Conservation (phyloP, 2,797 vertebrate species). For the Catamblyrhynchus diadema region DNA sequence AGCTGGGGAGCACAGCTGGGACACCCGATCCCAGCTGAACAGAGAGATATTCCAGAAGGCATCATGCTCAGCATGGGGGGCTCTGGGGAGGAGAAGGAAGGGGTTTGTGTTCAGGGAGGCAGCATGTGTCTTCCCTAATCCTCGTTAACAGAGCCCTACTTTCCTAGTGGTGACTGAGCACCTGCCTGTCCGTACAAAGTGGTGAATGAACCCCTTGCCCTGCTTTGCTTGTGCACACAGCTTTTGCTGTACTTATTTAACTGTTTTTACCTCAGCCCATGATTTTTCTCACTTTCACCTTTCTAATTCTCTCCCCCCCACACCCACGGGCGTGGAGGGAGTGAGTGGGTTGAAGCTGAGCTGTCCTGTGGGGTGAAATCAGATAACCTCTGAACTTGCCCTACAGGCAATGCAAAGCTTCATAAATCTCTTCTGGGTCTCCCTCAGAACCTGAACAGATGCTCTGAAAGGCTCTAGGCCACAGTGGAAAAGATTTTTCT, state of each 20-base stretch:
- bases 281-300: background rate
- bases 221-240: background rate
- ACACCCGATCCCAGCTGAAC: background rate
- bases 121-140: accelerated
- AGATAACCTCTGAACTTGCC: background rate
- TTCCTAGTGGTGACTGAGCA: background rate
- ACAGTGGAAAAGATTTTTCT: background rate
- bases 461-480: background rate
- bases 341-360: accelerated
- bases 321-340: accelerated
- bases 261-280: background rate
- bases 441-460: background rate
- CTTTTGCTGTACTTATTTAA: background rate
- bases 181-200: background rate
- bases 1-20: background rate
- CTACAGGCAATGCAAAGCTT: background rate
- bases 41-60: background rate
- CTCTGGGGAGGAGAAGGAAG: background rate
- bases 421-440: background rate
- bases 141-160: background rate
- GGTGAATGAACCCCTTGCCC: background rate
- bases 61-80: background rate
- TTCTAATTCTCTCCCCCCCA: accelerated
- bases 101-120: accelerated
- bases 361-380: background rate